Percentiles rank a stretch among this genome's conserved stretches.
Evolutionary conservation across 1,140 invertebrate genomes (phyloP).

Genomic region (Drosophila funebris): DNA sequence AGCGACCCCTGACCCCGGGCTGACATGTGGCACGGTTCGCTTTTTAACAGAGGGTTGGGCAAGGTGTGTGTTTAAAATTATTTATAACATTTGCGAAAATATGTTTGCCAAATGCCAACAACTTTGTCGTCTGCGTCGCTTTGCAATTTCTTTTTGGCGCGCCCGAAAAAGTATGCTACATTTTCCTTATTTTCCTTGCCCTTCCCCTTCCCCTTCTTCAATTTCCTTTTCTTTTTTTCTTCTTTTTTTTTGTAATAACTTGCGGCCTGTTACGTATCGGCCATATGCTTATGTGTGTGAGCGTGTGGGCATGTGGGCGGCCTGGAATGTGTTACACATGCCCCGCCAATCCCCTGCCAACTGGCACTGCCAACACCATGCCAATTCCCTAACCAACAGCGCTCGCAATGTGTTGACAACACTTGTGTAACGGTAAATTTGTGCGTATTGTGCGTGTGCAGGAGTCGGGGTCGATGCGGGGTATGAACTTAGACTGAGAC

Average conservation of each 20-base stretch:
- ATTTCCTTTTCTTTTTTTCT: not conserved
- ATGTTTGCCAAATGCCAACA: conserved; percentile 71
- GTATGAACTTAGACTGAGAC: not conserved
- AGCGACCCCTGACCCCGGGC: conserved; percentile 34
- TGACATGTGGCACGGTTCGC: conserved; percentile 15
- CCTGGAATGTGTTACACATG: conserved; percentile 42
- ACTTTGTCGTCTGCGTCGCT: conserved; percentile 29
- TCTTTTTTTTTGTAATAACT: conserved; percentile 65
- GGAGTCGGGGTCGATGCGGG: not conserved
- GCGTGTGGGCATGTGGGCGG: conserved; percentile 22
- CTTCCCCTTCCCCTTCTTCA: conserved; percentile 2
- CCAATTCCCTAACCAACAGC: conserved; percentile 19
- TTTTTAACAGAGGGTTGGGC: not conserved
- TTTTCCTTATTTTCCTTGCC: conserved; percentile 11
- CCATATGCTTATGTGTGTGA: conserved; percentile 23
- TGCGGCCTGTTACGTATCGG: conserved; percentile 73
- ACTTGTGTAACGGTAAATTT: conserved; percentile 82
- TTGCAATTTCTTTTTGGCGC: conserved; percentile 50
- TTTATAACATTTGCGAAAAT: conserved; percentile 81
- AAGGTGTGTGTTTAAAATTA: conserved; percentile 80
- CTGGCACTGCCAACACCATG: conserved; percentile 6
- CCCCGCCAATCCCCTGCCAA: not conserved
- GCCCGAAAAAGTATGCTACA: conserved; percentile 40
- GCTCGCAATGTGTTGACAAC: conserved; percentile 79
- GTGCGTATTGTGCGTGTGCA: conserved; percentile 69